phyloP scores from a whole-genome alignment of 1,140 invertebrate species.

The Camponotus floridanus region DNA sequence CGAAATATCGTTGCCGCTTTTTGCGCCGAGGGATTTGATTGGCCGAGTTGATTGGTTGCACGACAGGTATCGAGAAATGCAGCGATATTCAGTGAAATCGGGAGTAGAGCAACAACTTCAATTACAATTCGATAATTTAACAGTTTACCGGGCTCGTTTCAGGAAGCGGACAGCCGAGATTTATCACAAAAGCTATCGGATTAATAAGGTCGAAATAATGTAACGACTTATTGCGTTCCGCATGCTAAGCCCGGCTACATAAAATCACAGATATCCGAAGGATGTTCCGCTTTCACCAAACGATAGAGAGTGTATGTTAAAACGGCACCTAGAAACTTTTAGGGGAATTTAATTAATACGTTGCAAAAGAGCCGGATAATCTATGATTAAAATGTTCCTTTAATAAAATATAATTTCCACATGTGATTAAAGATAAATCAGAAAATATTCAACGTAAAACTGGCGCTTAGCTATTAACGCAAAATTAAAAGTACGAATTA shows the following conservation, averaged over 20 bases:
- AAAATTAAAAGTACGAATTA: slow-evolving; percentile 22
- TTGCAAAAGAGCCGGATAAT: slow-evolving; percentile 2
- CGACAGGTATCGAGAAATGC: slow-evolving; percentile 40
- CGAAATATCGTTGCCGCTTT: slow-evolving; percentile 14
- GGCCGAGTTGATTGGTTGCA: slow-evolving; percentile 9
- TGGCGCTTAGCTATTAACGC: background rate
- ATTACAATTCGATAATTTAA: slow-evolving; percentile 38
- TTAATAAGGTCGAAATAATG: slow-evolving; percentile 49
- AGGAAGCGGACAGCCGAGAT: slow-evolving; percentile 20
- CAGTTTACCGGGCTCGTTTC: slow-evolving; percentile 2
- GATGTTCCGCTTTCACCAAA: slow-evolving; percentile 60
- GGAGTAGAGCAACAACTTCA: slow-evolving; percentile 2
- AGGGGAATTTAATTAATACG: background rate
- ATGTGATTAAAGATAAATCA: background rate
- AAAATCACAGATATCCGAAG: slow-evolving; percentile 24
- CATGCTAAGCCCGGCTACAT: slow-evolving; percentile 16
- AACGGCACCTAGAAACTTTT: slow-evolving; percentile 13
- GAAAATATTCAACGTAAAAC: background rate
- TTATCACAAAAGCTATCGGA: slow-evolving; percentile 38
- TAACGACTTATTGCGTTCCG: slow-evolving; percentile 40
- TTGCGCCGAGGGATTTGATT: slow-evolving; percentile 32
- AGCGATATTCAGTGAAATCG: slow-evolving; percentile 20
- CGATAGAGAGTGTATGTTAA: slow-evolving; percentile 31
- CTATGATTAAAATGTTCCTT: background rate
- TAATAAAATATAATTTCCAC: background rate